A percentile compares a stretch with the other conserved stretches of the same genome.
phyloP scores from a whole-genome alignment of 92 coral and sea anemone species.

The Phymanthus crucifer region DNA sequence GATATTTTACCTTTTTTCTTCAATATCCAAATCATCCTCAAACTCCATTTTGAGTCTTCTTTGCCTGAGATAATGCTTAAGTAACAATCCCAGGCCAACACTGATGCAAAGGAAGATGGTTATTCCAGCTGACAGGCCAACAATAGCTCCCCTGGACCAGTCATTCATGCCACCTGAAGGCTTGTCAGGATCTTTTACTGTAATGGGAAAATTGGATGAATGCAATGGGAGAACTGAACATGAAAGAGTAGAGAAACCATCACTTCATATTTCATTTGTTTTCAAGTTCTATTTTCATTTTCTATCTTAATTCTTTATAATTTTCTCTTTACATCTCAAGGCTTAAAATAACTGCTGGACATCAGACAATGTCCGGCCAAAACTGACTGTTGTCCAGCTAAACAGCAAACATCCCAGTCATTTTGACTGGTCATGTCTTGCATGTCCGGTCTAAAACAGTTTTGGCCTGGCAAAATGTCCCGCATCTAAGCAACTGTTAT shows the following conservation, averaged over 20 bases:
- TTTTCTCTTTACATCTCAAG: too few relatives aligned
- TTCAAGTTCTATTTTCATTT: too few relatives aligned
- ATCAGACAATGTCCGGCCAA: too few relatives aligned
- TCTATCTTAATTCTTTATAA: too few relatives aligned
- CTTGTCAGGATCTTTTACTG: slow-evolving; percentile 9
- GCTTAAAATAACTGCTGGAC: too few relatives aligned
- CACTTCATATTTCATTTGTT: too few relatives aligned
- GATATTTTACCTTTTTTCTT: slow-evolving; percentile 29
- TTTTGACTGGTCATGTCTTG: too few relatives aligned
- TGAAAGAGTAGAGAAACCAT: neutral
- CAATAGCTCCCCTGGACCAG: slow-evolving; percentile 72
- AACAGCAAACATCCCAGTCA: too few relatives aligned
- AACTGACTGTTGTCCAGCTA: too few relatives aligned
- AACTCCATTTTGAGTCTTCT: slow-evolving; percentile 80
- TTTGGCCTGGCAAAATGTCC: too few relatives aligned
- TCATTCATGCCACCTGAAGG: neutral
- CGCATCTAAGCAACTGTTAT: too few relatives aligned
- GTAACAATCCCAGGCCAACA: slow-evolving; percentile 57
- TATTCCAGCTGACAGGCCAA: slow-evolving; percentile 79
- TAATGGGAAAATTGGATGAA: neutral
- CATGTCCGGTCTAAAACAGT: too few relatives aligned
- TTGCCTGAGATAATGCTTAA: slow-evolving; percentile 56
- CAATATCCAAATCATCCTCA: slow-evolving; percentile 66
- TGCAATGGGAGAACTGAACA: neutral
- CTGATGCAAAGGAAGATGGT: slow-evolving; percentile 47